Percentiles rank a stretch among this genome's conserved stretches.
These are phyloP conservation scores for Chelon labrosus DNA, from an alignment of 2,797 vertebrate genomes.

Conservation along the genomic window DNA sequence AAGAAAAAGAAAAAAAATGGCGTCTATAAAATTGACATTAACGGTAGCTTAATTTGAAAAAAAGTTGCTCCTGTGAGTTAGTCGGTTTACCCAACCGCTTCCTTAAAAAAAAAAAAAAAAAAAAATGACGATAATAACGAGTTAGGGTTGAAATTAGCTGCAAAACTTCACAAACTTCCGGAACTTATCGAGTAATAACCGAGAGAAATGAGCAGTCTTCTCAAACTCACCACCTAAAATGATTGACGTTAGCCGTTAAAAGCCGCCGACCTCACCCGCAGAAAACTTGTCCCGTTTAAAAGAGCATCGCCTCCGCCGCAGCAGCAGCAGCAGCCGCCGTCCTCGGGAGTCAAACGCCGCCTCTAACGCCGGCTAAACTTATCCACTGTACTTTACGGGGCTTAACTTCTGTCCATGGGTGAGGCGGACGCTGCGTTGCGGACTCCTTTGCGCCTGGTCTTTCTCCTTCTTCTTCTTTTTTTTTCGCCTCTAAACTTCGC, in stretches of 20 bases:
- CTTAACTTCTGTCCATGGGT: conserved; percentile 55
- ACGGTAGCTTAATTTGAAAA: not conserved
- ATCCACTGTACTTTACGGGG: conserved; percentile 23
- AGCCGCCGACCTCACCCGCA: conserved; percentile 56
- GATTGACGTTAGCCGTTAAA: not conserved
- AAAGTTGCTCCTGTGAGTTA: not conserved
- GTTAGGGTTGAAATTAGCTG: too few relatives aligned
- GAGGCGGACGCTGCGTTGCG: conserved; percentile 41
- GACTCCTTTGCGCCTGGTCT: conserved; percentile 30
- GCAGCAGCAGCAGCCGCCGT: not conserved
- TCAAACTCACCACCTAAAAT: not conserved
- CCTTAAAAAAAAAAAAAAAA: not conserved
- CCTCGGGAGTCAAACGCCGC: conserved; percentile 8
- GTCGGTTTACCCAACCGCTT: not conserved
- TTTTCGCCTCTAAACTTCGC: conserved; percentile 26
- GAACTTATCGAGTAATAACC: too few relatives aligned
- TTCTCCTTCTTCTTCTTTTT: too few relatives aligned
- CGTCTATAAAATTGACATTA: conserved; percentile 18
- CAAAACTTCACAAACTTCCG: too few relatives aligned
- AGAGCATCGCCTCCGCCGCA: conserved; percentile 19
- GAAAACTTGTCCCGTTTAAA: conserved; percentile 15
- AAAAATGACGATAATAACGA: too few relatives aligned
- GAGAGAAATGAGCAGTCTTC: not conserved
- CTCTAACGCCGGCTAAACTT: conserved; percentile 30
- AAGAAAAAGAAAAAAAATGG: not conserved